phyloP scores from a whole-genome alignment of 2,888 invertebrate genomes.

The Suillia variegata region DNA sequence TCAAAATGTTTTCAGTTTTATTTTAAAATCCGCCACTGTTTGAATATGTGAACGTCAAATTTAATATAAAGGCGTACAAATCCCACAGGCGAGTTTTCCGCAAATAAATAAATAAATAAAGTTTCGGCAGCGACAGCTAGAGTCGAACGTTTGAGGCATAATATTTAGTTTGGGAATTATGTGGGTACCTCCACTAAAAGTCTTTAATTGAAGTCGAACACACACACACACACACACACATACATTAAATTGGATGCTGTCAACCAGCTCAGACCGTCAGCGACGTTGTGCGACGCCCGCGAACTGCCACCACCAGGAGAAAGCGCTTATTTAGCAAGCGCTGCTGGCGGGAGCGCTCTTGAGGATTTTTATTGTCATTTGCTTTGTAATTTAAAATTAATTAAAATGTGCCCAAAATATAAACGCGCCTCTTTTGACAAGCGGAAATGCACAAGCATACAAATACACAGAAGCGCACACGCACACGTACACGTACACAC shows the following conservation, averaged over 20 bases:
- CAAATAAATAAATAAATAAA: not conserved
- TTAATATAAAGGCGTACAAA: no score
- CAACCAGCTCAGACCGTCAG: no score
- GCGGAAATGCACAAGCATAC: not conserved
- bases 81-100: no score
- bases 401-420: conserved; percentile 34
- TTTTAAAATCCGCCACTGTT: no score
- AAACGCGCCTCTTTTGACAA: not conserved
- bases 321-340: no score
- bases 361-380: conserved; percentile 22
- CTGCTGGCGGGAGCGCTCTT: no score
- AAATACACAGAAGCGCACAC: not conserved
- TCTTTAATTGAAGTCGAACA: no score
- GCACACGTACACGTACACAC: not conserved
- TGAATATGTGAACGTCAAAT: no score
- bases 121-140: not conserved
- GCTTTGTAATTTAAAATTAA: conserved; percentile 48
- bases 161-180: not conserved
- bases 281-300: no score
- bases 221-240: not conserved
- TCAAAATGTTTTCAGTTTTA: no score
- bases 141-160: not conserved
- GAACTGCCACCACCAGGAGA: no score
- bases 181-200: no score
- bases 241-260: not conserved